phyloP scores from a whole-genome alignment of 2,113 vertebrate genomes.

The Butastur rufipennis region DNA sequence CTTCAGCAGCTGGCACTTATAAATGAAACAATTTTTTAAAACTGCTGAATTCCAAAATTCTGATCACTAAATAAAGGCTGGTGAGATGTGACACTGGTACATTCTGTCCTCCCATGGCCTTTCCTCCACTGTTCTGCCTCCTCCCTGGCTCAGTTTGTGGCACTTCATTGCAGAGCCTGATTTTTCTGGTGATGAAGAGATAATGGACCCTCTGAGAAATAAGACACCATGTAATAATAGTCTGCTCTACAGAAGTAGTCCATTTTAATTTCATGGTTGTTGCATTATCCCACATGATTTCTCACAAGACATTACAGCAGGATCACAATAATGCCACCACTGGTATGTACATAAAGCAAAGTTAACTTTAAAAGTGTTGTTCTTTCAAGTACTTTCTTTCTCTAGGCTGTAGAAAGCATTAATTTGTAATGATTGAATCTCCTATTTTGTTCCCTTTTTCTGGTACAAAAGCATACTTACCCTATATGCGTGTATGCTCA shows the following conservation, averaged over 20 bases:
- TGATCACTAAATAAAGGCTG: background rate
- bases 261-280: constrained; percentile 61
- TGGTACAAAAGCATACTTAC: background rate
- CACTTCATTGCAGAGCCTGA: background rate
- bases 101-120: background rate
- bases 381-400: background rate
- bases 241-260: constrained; percentile 23
- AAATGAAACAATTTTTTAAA: constrained; percentile 1
- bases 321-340: background rate
- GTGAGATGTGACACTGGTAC: background rate
- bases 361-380: background rate
- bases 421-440: background rate
- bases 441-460: background rate
- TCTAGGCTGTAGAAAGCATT: background rate
- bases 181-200: constrained; percentile 50
- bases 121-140: background rate
- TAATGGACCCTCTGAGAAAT: constrained; percentile 57
- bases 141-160: background rate
- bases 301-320: constrained; percentile 22
- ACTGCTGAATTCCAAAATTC: background rate
- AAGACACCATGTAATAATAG: constrained; percentile 17
- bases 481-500: background rate
- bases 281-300: constrained; percentile 43
- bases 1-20: background rate
- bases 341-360: background rate